phyloP scores from a whole-genome alignment of 2,113 vertebrate genomes.

The Sminthopsis crassicaudata region DNA sequence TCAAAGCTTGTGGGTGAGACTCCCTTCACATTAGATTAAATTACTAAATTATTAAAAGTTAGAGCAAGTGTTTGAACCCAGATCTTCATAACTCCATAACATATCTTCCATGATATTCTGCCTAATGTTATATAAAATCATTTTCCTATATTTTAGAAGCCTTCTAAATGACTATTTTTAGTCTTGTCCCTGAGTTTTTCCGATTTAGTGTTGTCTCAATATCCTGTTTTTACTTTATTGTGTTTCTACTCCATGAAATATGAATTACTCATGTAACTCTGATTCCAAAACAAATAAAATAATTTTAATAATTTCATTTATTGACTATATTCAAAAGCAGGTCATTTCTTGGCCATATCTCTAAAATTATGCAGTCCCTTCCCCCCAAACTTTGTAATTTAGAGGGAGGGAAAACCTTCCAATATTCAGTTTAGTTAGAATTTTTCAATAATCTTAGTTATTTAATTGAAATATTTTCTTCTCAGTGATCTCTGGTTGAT shows the following conservation, averaged over 20 bases:
- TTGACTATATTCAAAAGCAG: background rate
- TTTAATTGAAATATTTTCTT: background rate
- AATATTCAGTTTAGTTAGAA: background rate
- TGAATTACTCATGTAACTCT: background rate
- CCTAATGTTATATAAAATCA: background rate
- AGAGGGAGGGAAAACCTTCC: constrained; percentile 7
- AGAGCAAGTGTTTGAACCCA: background rate
- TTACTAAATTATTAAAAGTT: background rate
- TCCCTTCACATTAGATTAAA: background rate
- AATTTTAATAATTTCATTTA: background rate
- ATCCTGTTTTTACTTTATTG: background rate
- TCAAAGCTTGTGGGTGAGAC: background rate
- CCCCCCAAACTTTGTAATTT: background rate
- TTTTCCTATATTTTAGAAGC: background rate
- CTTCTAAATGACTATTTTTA: background rate
- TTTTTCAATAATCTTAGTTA: constrained; percentile 8
- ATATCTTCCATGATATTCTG: background rate
- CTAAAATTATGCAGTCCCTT: background rate
- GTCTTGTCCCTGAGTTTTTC: background rate
- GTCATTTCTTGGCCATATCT: background rate
- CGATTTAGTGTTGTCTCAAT: background rate
- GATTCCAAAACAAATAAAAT: background rate
- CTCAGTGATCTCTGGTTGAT: background rate
- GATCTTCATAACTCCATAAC: background rate
- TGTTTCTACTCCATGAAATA: background rate